Evolutionary conservation across 92 coral and sea anemone genomes (phyloP).

Genomic region (Desmophyllum pertusum): DNA sequence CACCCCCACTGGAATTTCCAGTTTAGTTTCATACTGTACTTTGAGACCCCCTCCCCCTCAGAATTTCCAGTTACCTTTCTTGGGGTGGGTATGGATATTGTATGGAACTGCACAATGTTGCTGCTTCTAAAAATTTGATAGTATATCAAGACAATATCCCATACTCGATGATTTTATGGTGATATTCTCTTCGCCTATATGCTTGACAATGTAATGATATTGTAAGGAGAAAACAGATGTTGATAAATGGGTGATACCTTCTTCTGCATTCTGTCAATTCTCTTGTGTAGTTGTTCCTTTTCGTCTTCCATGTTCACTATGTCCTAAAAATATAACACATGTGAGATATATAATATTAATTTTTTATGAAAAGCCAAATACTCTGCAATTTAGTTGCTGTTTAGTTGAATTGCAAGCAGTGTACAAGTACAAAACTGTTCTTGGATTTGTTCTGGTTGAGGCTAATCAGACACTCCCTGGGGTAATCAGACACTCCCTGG

Average conservation of each 20-base stretch:
- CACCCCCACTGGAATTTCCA: no score
- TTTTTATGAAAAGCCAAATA: neutral
- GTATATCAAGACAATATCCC: no score
- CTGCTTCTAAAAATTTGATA: no score
- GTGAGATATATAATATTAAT: neutral
- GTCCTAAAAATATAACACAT: conserved; percentile 55
- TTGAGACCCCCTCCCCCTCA: no score
- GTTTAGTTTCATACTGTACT: no score
- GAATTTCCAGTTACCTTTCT: no score
- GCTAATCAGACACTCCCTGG: no score
- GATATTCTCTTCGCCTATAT: neutral
- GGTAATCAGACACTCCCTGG: no score
- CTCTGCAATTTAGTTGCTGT: neutral
- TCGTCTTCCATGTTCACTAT: conserved; percentile 99
- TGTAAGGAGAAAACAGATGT: no score
- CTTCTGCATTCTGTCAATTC: conserved; percentile 94
- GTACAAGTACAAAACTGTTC: neutral
- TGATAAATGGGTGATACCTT: conserved; percentile 55
- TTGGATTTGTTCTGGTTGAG: neutral
- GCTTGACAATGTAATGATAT: neutral
- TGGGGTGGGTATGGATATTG: no score
- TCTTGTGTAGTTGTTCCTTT: conserved; percentile 86
- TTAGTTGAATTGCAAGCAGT: neutral
- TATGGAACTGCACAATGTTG: no score
- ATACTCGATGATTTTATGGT: neutral